Evolutionary conservation across 2,113 vertebrate species (phyloP), one percentile per base, ranked within the genome.

Genomic region (Vimba vimba): DNA sequence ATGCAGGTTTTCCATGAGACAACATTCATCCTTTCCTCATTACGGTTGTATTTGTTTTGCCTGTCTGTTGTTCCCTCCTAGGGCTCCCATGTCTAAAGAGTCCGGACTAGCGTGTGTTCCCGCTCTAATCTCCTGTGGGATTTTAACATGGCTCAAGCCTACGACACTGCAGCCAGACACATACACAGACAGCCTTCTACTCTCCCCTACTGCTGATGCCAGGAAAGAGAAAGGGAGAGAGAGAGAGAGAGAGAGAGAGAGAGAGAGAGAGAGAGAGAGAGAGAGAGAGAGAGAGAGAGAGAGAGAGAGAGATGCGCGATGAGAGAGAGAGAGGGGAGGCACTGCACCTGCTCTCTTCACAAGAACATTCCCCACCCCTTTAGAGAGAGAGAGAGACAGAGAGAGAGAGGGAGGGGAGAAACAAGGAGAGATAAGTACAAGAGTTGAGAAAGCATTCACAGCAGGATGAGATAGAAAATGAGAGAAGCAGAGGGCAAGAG

Each of bases 321-420:
- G 84, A 15, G 36, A 82, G 80, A 73, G 89, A 91, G 88, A 93
- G 94, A 89, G 90, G 85, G 93, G 94, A 95, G 91, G 94, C 60
- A 94, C 85, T 88, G 82, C 80, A 88, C 80, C 87, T 88, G 87
- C 87, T 86, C 85, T 76, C 85, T 85, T 50, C 74, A 85, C 74
- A 75, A 36, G 76, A 85, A 77, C 23, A 85, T 77, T 85, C 74
- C 50, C 83, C 74, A 77, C 73, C 83, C 76, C 73, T 71, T 81
- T 75, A 52, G 74, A 52, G 45, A 45, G 60, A 78, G 76, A 81
- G 74, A 66, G 66, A 25, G 87, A 64, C 52, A 69, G 39, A 39
- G 39, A 39, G 39, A 43, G 62, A 85, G 73, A 45, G 91, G 88
- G 83, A 21, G 62, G 81, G 57, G 57, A 79, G 55, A 55, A 43